These are phyloP conservation scores for Camponotus floridanus DNA, from an alignment of 1,140 invertebrate genomes.

Conservation along the genomic window DNA sequence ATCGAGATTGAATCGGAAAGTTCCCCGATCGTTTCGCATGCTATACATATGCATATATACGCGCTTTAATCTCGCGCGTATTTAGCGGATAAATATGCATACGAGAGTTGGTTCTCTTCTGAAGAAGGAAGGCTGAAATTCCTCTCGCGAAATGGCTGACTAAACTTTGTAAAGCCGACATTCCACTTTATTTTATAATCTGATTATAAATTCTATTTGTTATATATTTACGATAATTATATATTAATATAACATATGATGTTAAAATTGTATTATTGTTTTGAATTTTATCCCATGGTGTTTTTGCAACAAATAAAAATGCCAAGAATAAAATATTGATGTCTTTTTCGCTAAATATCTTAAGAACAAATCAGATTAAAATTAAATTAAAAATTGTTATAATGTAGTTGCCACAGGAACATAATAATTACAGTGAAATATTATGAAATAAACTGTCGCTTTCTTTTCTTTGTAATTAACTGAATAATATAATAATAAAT, in stretches of 20 bases:
- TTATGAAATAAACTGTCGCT: background rate
- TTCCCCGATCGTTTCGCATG: constrained; percentile 38
- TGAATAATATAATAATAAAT: background rate
- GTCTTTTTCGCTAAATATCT: background rate
- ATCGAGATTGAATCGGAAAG: constrained; percentile 38
- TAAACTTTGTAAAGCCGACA: constrained; percentile 40
- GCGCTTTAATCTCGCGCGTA: constrained; percentile 14
- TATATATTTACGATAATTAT: too few species aligned
- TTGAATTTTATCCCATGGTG: background rate
- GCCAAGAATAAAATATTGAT: background rate
- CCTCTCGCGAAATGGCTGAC: background rate
- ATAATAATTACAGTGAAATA: background rate
- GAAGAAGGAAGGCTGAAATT: constrained; percentile 21
- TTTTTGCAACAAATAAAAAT: background rate
- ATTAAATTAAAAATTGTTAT: background rate
- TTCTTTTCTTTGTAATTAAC: background rate
- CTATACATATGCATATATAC: background rate
- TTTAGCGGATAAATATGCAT: constrained; percentile 59
- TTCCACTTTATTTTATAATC: constrained; percentile 1
- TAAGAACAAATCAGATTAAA: background rate
- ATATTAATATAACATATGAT: background rate
- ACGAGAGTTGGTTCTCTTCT: background rate
- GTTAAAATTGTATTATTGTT: background rate
- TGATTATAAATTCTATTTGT: background rate
- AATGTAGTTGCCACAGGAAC: background rate